Percentiles rank a stretch among this genome's conserved stretches.
Conservation (phyloP, 2,113 vertebrate species). For the Tichodroma muraria region DNA sequence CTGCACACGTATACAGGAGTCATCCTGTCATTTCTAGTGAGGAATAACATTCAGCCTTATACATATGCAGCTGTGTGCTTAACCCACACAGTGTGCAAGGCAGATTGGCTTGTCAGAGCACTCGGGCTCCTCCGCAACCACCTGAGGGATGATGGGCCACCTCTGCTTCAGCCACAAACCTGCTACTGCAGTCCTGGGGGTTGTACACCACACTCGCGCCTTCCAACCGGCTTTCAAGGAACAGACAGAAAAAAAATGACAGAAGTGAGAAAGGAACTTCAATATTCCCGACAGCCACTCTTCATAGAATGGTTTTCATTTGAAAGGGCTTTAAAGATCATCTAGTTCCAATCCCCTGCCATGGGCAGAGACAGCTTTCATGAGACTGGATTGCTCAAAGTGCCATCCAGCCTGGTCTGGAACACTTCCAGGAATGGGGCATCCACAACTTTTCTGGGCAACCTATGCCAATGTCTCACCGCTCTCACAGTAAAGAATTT, state of each 20-base stretch:
- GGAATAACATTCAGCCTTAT: conserved; percentile 14
- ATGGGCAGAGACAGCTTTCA: neutral
- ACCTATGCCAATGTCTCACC: neutral
- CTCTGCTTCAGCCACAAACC: neutral
- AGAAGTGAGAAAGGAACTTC: neutral
- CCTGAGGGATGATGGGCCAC: neutral
- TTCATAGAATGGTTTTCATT: neutral
- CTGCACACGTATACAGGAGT: neutral
- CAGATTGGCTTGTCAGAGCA: conserved; percentile 20
- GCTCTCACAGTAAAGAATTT: neutral
- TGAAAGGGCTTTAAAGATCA: neutral
- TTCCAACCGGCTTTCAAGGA: neutral
- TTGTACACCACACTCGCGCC: neutral
- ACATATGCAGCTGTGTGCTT: neutral
- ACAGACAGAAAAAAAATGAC: neutral
- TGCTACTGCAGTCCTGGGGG: neutral
- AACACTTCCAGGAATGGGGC: neutral
- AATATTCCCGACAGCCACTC: neutral
- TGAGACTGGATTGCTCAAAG: neutral
- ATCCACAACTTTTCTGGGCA: neutral
- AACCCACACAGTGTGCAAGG: conserved; percentile 8
- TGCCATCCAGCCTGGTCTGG: neutral
- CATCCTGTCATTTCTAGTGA: neutral
- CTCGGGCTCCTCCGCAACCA: neutral
- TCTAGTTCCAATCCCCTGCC: neutral